phyloP scores from a whole-genome alignment of 2,888 invertebrate genomes.

The Labia minor region DNA sequence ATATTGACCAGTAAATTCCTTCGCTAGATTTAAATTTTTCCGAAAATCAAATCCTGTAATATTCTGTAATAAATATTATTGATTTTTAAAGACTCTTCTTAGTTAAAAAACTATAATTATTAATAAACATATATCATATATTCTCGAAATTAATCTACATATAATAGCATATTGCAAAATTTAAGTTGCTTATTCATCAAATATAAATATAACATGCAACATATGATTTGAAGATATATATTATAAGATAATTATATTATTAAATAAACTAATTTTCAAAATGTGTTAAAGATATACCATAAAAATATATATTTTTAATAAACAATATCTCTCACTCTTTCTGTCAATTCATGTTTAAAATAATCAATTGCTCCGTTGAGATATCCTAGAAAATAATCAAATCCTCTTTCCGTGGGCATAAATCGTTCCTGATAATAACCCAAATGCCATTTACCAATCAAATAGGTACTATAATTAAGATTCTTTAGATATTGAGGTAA shows the following conservation, averaged over 20 bases:
- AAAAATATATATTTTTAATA: too few relatives aligned
- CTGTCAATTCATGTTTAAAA: conserved; percentile 44
- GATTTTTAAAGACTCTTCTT: too few relatives aligned
- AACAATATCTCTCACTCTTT: conserved; percentile 16
- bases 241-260: too few relatives aligned
- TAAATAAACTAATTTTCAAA: too few relatives aligned
- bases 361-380: conserved; percentile 68
- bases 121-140: too few relatives aligned
- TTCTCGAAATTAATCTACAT: too few relatives aligned
- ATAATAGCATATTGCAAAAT: too few relatives aligned
- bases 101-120: too few relatives aligned
- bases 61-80: neutral
- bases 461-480: conserved; percentile 64
- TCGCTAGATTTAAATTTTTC: neutral
- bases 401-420: conserved; percentile 64
- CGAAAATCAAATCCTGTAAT: neutral
- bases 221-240: too few relatives aligned
- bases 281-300: too few relatives aligned
- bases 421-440: conserved; percentile 63
- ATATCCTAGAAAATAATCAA: conserved; percentile 69
- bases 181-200: too few relatives aligned
- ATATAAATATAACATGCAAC: too few relatives aligned
- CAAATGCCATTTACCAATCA: conserved; percentile 87
- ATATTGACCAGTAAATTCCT: conserved; percentile 42
- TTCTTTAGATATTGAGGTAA: conserved; percentile 53